Evolutionary conservation across 2,888 invertebrate species (phyloP).

Genomic region (Uloborus plumipes): DNA sequence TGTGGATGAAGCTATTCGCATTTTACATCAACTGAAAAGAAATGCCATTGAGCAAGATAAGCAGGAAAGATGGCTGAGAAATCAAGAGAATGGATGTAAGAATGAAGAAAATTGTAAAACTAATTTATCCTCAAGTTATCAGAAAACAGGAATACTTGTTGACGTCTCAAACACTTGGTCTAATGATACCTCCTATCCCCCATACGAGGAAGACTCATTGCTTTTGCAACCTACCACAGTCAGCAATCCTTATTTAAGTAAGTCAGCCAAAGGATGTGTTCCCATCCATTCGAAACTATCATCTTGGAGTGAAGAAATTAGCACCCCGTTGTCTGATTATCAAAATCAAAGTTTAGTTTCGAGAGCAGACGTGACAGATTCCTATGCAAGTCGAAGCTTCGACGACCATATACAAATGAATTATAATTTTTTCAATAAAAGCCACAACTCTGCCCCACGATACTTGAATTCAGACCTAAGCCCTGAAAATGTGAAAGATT

Average conservation of each 20-base stretch:
- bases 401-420: conserved; percentile 48
- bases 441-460: conserved; percentile 32
- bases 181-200: conserved; percentile 21
- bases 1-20: conserved; percentile 62
- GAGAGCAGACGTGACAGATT: conserved; percentile 40
- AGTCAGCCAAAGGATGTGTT: conserved; percentile 32
- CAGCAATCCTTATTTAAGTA: conserved; percentile 31
- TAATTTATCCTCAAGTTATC: conserved; percentile 31
- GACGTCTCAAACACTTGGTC: conserved; percentile 63
- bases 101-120: conserved; percentile 38
- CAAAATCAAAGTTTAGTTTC: conserved; percentile 23
- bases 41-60: conserved; percentile 53
- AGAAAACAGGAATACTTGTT: conserved; percentile 60
- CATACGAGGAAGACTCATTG: conserved; percentile 27
- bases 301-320: conserved; percentile 62
- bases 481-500: conserved; percentile 48
- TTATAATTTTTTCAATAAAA: conserved; percentile 46
- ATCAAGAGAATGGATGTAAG: conserved; percentile 40
- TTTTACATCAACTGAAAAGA: conserved; percentile 65
- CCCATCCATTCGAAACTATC: conserved; percentile 51
- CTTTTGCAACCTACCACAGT: conserved; percentile 24
- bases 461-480: conserved; percentile 38
- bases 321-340: conserved; percentile 31
- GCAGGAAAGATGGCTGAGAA: conserved; percentile 42
- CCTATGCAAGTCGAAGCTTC: conserved; percentile 26